phyloP scores from a whole-genome alignment of 2,888 invertebrate species.

The Chalcis sispes region DNA sequence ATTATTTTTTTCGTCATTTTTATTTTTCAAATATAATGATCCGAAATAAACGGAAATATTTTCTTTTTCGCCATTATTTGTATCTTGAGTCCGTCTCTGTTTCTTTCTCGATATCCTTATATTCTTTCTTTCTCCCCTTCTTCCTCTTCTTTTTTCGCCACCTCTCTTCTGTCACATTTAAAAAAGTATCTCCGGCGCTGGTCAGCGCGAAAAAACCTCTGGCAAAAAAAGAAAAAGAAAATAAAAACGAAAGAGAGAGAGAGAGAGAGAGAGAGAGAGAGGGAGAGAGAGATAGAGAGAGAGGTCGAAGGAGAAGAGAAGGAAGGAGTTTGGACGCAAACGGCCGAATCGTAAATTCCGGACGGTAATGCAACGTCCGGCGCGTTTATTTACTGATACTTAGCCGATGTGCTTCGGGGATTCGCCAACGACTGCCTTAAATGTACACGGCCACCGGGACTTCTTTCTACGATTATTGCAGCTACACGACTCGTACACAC shows the following conservation, averaged over 20 bases:
- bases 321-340: constrained; percentile 65
- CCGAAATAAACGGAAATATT: constrained; percentile 29
- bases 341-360: constrained; percentile 74
- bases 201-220: constrained; percentile 16
- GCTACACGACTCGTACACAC: too few species aligned
- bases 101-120: neutral
- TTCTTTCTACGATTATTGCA: too few species aligned
- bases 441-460: constrained; percentile 16
- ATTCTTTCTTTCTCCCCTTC: neutral
- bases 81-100: neutral
- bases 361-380: constrained; percentile 72
- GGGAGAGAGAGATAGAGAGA: too few species aligned
- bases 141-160: constrained; percentile 1
- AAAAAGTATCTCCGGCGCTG: constrained; percentile 33
- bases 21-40: neutral
- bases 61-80: constrained; percentile 12
- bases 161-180: constrained; percentile 38
- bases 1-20: neutral
- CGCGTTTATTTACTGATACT: constrained; percentile 75
- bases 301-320: constrained; percentile 58
- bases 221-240: too few species aligned
- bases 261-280: too few species aligned
- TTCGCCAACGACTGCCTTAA: constrained; percentile 46
- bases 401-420: constrained; percentile 63
- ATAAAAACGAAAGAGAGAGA: too few species aligned